phyloP scores from a whole-genome alignment of 2,888 invertebrate genomes.

The Horisme vitalbata region DNA sequence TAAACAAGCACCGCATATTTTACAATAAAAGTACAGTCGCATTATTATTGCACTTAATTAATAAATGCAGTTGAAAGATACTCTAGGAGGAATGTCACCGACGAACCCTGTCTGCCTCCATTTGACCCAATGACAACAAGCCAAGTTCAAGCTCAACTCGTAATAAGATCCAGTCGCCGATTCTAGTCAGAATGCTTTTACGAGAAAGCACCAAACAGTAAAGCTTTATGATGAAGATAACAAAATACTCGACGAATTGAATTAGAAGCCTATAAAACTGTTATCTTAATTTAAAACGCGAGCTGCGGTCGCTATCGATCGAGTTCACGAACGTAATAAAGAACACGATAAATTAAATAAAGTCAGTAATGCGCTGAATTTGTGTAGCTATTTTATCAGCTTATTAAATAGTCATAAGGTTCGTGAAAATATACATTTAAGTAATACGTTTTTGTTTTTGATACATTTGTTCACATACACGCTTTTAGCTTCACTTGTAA shows the following conservation, averaged over 20 bases:
- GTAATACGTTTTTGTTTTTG: too few species aligned
- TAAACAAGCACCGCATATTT: slow-evolving; percentile 24
- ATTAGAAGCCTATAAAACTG: slow-evolving; percentile 68
- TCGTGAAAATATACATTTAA: too few species aligned
- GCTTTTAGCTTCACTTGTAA: too few species aligned
- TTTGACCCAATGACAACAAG: slow-evolving; percentile 62
- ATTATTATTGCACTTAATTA: slow-evolving; percentile 43
- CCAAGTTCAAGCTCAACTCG: slow-evolving; percentile 65
- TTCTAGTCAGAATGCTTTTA: slow-evolving; percentile 54
- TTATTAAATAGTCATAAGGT: not conserved
- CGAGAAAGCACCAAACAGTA: slow-evolving; percentile 52
- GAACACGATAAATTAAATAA: slow-evolving; percentile 48
- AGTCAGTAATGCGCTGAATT: slow-evolving; percentile 1
- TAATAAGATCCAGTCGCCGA: slow-evolving; percentile 41
- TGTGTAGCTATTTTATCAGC: slow-evolving; percentile 4
- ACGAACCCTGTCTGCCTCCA: slow-evolving; percentile 38
- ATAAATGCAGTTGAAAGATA: slow-evolving; percentile 51
- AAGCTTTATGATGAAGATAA: slow-evolving; percentile 58
- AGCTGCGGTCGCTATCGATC: slow-evolving; percentile 55
- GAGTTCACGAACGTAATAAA: slow-evolving; percentile 53
- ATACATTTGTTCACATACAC: too few species aligned
- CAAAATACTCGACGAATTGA: slow-evolving; percentile 57
- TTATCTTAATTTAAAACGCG: slow-evolving; percentile 70
- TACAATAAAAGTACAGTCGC: slow-evolving; percentile 29
- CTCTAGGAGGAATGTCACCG: slow-evolving; percentile 43